Evolutionary conservation across 2,888 invertebrate species (phyloP).

Genomic region (Parelbella ahira): DNA sequence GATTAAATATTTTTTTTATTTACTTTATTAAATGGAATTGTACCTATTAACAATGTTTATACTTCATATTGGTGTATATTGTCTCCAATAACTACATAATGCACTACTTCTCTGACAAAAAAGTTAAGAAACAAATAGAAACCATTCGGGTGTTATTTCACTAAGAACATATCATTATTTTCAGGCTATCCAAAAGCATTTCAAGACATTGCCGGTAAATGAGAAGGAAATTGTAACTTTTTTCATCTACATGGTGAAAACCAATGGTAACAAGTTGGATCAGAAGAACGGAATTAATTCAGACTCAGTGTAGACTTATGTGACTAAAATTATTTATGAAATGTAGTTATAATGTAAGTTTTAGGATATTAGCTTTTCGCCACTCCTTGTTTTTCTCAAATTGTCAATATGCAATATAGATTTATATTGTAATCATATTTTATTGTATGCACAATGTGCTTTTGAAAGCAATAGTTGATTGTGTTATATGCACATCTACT

Average conservation of each 20-base stretch:
- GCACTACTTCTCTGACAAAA: too few species aligned
- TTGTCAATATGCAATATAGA: constrained; percentile 43
- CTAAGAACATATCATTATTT: too few species aligned
- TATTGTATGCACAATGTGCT: constrained; percentile 1
- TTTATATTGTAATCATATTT: constrained; percentile 1
- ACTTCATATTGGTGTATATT: too few species aligned
- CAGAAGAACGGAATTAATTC: constrained; percentile 88
- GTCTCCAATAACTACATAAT: too few species aligned
- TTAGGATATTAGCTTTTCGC: constrained; percentile 39
- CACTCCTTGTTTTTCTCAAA: constrained; percentile 43
- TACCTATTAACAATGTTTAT: too few species aligned
- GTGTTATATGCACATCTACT: too few species aligned
- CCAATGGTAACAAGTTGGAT: constrained; percentile 93
- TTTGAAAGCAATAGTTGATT: constrained; percentile 4
- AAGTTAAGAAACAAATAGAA: too few species aligned
- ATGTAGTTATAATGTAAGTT: constrained; percentile 48
- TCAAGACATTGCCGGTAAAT: constrained; percentile 95
- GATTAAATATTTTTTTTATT: too few species aligned
- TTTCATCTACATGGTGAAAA: constrained; percentile 98
- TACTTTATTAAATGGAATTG: too few species aligned
- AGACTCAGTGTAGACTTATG: constrained; percentile 71
- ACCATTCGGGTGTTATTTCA: too few species aligned
- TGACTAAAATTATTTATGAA: constrained; percentile 41
- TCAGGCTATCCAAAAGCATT: constrained; percentile 96
- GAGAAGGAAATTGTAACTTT: constrained; percentile 97